Percentiles rank a stretch among this genome's conserved stretches.
Conservation (phyloP, 2,888 invertebrate species). For the Drosophila hamatofila region DNA sequence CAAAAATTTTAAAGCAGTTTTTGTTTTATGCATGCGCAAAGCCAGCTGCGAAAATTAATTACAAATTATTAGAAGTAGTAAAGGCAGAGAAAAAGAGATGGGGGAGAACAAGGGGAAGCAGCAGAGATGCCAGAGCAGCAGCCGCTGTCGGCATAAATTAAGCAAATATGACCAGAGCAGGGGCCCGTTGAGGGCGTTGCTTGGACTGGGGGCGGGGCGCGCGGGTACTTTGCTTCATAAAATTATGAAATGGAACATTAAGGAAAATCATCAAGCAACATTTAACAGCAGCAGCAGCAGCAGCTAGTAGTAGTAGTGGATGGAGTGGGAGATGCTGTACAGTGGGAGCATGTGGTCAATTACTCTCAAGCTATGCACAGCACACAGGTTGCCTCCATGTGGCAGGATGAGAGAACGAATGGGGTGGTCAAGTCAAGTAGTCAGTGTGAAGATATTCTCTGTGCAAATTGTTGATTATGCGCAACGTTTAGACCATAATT, state of each 20-base stretch:
- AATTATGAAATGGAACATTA: conserved; percentile 69
- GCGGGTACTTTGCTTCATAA: conserved; percentile 50
- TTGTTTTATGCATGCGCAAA: conserved; percentile 18
- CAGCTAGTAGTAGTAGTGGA: not conserved
- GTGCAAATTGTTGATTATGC: conserved; percentile 58
- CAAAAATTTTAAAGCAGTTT: conserved; percentile 36
- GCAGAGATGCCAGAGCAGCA: conserved; percentile 25
- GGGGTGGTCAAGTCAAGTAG: not conserved
- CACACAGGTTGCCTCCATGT: not conserved
- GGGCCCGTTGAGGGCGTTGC: not conserved
- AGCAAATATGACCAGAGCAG: conserved; percentile 46
- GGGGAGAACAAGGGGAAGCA: not conserved
- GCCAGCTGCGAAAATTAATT: conserved; percentile 76
- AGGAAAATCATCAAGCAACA: conserved; percentile 71
- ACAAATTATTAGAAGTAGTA: conserved; percentile 66
- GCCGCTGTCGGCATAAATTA: conserved; percentile 70
- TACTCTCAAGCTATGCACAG: conserved; percentile 32
- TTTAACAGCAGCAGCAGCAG: conserved; percentile 47
- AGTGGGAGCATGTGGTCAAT: conserved; percentile 60
- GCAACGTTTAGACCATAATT: conserved; percentile 57
- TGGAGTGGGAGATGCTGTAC: conserved; percentile 2
- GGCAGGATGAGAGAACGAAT: not conserved
- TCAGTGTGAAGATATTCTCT: conserved; percentile 2
- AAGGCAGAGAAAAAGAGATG: not conserved
- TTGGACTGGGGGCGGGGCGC: conserved; percentile 6